Percentiles rank a stretch among this genome's conserved stretches.
phyloP scores from a whole-genome alignment of 2,797 vertebrate species.

The Dromococcyx pavoninus region DNA sequence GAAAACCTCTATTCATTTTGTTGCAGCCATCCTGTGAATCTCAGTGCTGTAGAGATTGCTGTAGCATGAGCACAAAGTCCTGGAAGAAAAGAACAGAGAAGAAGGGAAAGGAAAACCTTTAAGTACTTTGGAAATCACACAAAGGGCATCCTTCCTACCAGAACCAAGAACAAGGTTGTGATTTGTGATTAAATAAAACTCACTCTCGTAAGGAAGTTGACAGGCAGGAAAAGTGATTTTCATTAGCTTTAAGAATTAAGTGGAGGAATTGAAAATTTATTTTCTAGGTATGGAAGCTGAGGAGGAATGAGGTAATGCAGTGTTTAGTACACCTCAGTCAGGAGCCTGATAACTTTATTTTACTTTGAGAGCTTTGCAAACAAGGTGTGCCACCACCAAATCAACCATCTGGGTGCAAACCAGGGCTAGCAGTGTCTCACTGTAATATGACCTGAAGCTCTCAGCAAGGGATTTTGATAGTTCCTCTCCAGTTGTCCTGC shows the following conservation, averaged over 20 bases:
- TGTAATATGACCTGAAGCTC: not conserved
- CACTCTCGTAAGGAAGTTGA: not conserved
- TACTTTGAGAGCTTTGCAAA: not conserved
- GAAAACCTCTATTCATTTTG: not conserved
- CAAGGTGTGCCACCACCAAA: not conserved
- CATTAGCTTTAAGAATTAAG: not conserved
- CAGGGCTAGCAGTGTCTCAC: not conserved
- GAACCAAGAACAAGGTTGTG: not conserved
- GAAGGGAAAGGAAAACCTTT: not conserved
- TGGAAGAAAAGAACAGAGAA: not conserved
- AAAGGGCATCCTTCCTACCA: not conserved
- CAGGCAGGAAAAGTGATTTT: not conserved
- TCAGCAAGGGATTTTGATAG: not conserved
- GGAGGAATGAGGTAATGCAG: not conserved
- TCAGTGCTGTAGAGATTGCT: not conserved
- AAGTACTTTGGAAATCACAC: not conserved
- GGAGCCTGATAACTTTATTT: not conserved
- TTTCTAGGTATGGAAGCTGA: not conserved
- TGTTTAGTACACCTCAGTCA: not conserved
- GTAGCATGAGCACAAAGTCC: not conserved
- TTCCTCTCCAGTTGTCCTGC: not conserved
- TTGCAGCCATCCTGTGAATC: not conserved
- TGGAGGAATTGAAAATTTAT: not conserved
- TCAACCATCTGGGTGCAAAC: not conserved
- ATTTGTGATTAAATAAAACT: not conserved